Evolutionary conservation across 2,113 vertebrate species (phyloP), one percentile per base, ranked within the genome.

Genomic region (Uria aalge): DNA sequence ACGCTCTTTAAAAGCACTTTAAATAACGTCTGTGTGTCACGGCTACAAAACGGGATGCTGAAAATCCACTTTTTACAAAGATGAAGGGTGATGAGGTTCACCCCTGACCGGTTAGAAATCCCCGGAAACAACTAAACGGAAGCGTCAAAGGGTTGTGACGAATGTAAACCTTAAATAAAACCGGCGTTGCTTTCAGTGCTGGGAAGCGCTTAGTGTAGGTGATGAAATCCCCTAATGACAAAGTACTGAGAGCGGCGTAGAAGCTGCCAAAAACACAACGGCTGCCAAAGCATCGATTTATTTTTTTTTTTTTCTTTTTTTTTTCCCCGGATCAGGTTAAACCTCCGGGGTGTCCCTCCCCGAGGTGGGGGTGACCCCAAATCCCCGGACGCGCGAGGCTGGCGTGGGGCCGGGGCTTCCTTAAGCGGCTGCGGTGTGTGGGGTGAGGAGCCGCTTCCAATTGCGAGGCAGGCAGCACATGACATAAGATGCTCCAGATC

Each of bases 381-480:
- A 79, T 48, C 94, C 48, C 48, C 7, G 12, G 2, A 15, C 6
- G 66, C 89, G 91, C 91, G 7, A 21, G 26, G 92, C 64, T 36
- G 77, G 76, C 41, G 11, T 4, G 60, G 75, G 57, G 96, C 96
- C 60, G 43, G 78, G 26, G 84, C 69, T 92, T 76, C 98, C 98
- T 97, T 98, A 98, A 98, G 96, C 97, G 98, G 98, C 90, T 63
- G 81, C 52, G 66, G 85, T 98, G 98, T 98, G 98, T 99, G 99
- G 99, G 98, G 98, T 99, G 99, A 99, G 96, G 95, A 66, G 57
- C 95, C 1, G 93, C 95, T 88, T 90, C 97, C 95, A 96, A 94
- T 97, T 92, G 92, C 76, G 30, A 95, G 94, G 96, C 98, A 67
- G 93, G 72, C 91, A 92, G 75, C 94, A 84, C 94, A 97, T 97